phyloP scores from a whole-genome alignment of 2,797 vertebrate species.

The Pseudomugil tenellus region DNA sequence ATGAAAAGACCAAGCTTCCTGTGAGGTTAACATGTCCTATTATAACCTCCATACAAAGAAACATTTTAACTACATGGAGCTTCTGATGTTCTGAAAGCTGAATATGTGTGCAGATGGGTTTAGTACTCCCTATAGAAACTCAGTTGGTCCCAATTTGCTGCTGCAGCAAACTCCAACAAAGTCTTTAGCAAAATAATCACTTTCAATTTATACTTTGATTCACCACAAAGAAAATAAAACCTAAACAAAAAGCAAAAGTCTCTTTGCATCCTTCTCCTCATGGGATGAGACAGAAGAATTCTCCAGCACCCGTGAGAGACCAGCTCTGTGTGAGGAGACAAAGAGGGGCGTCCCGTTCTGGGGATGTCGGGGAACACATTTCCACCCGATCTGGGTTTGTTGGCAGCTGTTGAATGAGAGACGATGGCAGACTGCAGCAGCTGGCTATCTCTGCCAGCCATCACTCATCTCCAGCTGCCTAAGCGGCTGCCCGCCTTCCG shows the following conservation, averaged over 20 bases:
- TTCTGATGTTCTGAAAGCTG: not conserved
- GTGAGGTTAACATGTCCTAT: not conserved
- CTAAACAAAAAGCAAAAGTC: constrained; percentile 44
- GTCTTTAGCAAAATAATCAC: constrained; percentile 34
- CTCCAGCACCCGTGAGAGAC: constrained; percentile 64
- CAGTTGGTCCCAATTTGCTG: constrained; percentile 58
- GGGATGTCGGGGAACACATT: constrained; percentile 35
- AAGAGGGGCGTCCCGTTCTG: constrained; percentile 49
- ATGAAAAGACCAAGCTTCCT: not conserved
- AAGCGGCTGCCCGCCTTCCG: constrained; percentile 64
- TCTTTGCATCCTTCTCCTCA: constrained; percentile 40
- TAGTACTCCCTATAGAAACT: constrained; percentile 30
- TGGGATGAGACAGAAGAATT: constrained; percentile 42
- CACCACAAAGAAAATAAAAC: constrained; percentile 43
- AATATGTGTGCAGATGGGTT: not conserved
- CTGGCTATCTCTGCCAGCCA: constrained; percentile 89
- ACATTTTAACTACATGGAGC: not conserved
- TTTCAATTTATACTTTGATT: constrained; percentile 34
- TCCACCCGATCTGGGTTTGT: constrained; percentile 34
- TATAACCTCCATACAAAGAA: constrained; percentile 7
- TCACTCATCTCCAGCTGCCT: constrained; percentile 81
- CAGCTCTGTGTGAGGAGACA: constrained; percentile 70
- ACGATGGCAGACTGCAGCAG: constrained; percentile 29
- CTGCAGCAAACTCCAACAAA: constrained; percentile 35
- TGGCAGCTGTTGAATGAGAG: constrained; percentile 34